phyloP scores from a whole-genome alignment of 2,888 invertebrate species.

The Hydropsyche betteni region DNA sequence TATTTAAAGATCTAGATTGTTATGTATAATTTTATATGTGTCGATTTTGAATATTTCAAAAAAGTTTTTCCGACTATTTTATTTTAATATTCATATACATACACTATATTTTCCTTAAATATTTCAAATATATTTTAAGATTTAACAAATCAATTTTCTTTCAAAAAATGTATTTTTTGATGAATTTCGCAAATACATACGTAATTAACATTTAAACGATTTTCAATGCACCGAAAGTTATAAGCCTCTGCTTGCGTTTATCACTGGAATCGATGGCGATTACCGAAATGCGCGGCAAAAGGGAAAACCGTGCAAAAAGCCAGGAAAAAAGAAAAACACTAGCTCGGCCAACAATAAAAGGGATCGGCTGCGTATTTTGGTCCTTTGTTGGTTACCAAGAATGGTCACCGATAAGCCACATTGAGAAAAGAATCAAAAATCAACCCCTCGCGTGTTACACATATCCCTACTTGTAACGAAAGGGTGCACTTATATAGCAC shows the following conservation, averaged over 20 bases:
- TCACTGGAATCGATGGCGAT: constrained; percentile 50
- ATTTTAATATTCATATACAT: too few species aligned
- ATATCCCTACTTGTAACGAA: too few species aligned
- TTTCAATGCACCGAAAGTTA: not conserved
- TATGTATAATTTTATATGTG: too few species aligned
- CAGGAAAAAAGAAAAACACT: constrained; percentile 33
- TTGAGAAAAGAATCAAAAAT: constrained; percentile 34
- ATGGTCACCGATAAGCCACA: constrained; percentile 49
- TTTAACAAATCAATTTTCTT: too few species aligned
- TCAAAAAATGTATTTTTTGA: too few species aligned
- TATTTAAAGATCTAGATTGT: too few species aligned
- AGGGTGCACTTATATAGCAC: too few species aligned
- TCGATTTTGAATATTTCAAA: too few species aligned
- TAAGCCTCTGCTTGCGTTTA: constrained; percentile 27
- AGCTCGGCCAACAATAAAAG: constrained; percentile 41
- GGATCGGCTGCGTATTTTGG: constrained; percentile 44
- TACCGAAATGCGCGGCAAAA: constrained; percentile 46
- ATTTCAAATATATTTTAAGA: too few species aligned
- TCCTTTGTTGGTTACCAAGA: constrained; percentile 47
- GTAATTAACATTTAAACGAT: not conserved
- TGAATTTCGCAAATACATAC: not conserved
- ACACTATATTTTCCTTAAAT: too few species aligned
- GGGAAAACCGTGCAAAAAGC: constrained; percentile 39
- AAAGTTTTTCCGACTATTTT: too few species aligned
- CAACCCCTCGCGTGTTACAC: constrained; percentile 19